Percentiles rank a stretch among this genome's conserved stretches.
Evolutionary conservation across 2,113 vertebrate species (phyloP).

Genomic region (Rousettus leschenaultii): DNA sequence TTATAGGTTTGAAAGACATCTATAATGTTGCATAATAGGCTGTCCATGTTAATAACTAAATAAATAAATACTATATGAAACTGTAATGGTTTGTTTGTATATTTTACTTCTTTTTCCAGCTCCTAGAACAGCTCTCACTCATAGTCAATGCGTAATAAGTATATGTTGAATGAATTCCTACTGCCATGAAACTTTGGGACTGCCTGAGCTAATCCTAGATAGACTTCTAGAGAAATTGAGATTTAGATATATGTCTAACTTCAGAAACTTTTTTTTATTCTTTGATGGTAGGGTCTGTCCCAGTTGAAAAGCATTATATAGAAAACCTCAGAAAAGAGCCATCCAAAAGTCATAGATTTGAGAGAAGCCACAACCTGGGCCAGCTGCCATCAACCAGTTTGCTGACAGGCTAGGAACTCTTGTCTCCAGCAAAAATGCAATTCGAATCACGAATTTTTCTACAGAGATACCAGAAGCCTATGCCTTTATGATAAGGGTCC

Average conservation of each 20-base stretch:
- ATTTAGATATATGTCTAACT: background rate
- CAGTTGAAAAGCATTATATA: background rate
- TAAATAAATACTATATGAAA: constrained; percentile 60
- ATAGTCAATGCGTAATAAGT: background rate
- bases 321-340: background rate
- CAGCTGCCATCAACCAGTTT: background rate
- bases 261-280: background rate
- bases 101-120: background rate
- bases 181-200: background rate
- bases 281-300: background rate
- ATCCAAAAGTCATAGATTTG: background rate
- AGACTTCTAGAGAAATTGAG: background rate
- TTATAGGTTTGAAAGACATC: constrained; percentile 61
- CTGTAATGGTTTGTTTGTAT: constrained; percentile 1
- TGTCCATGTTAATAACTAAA: constrained; percentile 67
- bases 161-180: background rate
- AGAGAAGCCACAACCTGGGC: background rate
- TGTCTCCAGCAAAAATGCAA: background rate
- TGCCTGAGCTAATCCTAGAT: background rate
- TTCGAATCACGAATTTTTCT: background rate
- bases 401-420: background rate
- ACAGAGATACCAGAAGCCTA: background rate
- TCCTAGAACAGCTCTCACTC: background rate
- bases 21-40: constrained; percentile 56
- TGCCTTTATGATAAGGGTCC: background rate